Evolutionary conservation across 2,113 vertebrate species (phyloP), one percentile per base, ranked within the genome.

Genomic region (Poeciliopsis turrubarensis): DNA sequence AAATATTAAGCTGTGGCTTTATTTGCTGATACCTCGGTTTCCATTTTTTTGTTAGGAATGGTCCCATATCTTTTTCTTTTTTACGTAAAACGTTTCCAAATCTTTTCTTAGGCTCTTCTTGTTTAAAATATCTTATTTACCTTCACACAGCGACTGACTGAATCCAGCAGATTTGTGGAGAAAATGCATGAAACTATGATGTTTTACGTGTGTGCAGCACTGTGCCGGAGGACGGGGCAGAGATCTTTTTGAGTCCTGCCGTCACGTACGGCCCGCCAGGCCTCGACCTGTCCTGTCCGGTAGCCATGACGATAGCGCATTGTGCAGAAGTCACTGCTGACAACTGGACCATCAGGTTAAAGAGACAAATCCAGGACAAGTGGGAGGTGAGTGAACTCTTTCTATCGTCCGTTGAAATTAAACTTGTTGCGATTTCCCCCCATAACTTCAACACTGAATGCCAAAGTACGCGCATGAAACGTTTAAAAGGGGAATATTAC

Each of bases 211-310:
- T 80, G 62, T 68, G 62, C 88, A 97, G 96, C 65, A 73, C 96
- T 3, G 90, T 93, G 86, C 93, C 94, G 0, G 96, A 97, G 75
- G 96, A 97, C 37, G 95, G 94, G 70, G 75, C 93, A 0, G 96
- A 96, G 87, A 94, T 97, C 68, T 95, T 97, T 25, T 82, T 98
- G 78, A 96, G 97, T 65, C 96, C 97, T 0, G 95, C 96, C 62
- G 96, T 98, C 47, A 96, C 95, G 0, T 98, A 97, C 2, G 96
- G 97, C 4, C 97, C 97, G 1, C 90, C 94, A 0, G 97, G 96
- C 51, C 86, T 97, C 27, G 84, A 92, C 0, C 91, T 96, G 63
- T 95, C 95, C 90, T 96, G 95, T 0, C 96, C 97, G 0, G 92
- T 96, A 6, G 96, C 96, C 54, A 81, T 98, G 95, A 97, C 95